These are phyloP conservation scores for Malthinus flaveolus DNA, from an alignment of 2,888 invertebrate species.

Conservation along the genomic window DNA sequence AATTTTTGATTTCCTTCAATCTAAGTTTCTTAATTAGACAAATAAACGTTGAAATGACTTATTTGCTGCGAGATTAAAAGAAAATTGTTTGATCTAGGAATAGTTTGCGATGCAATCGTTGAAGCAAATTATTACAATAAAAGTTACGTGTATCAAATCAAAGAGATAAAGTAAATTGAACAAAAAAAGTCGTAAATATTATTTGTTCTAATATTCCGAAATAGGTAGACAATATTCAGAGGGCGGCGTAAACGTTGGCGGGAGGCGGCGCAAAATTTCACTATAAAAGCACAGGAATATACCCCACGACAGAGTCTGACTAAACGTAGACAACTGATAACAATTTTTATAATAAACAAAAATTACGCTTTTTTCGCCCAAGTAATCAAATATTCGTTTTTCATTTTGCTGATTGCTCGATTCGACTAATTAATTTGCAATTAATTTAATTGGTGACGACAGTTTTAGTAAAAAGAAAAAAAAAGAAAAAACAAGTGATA, in stretches of 20 bases:
- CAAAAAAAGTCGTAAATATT: constrained; percentile 12
- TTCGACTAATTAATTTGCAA: constrained; percentile 21
- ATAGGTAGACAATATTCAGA: constrained; percentile 26
- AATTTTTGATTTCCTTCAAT: too few species aligned
- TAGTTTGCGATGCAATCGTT: too few species aligned
- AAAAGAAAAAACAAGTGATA: too few species aligned
- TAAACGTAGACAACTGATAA: constrained; percentile 32
- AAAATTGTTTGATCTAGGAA: too few species aligned
- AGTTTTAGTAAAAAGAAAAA: constrained; percentile 6
- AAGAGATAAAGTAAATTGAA: constrained; percentile 16
- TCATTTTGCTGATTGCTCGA: constrained; percentile 23
- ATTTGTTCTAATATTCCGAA: constrained; percentile 21
- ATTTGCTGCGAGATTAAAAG: too few species aligned
- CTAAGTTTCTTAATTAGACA: too few species aligned
- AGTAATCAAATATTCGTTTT: constrained; percentile 9
- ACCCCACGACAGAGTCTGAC: constrained; percentile 31
- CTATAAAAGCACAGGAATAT: constrained; percentile 35
- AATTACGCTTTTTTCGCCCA: constrained; percentile 4
- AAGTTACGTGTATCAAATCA: background rate
- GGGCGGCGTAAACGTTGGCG: constrained; percentile 36
- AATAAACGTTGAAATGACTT: too few species aligned
- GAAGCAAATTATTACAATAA: too few species aligned
- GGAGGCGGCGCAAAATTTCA: constrained; percentile 35
- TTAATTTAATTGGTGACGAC: constrained; percentile 21
- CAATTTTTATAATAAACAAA: constrained; percentile 15